Evolutionary conservation across 92 coral and sea anemone genomes (phyloP), one percentile per base, ranked within the genome.

Genomic region (Montipora capitata): DNA sequence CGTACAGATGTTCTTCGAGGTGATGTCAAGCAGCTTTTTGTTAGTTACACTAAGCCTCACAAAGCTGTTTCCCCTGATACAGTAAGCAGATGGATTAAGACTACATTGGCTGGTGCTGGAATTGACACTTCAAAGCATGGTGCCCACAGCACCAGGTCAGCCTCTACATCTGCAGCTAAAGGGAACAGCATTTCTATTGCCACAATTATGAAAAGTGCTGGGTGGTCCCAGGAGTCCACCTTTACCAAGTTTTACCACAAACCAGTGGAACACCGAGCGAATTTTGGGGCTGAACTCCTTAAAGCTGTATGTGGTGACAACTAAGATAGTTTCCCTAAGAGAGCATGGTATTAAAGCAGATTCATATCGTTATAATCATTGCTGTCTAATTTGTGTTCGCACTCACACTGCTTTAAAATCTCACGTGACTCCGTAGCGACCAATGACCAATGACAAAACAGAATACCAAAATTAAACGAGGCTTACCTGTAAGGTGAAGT

Each of bases 141-240:
- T 38, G 88, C 56, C 16, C 88, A 72, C 58, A 83, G 80, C 79
- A 83, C 80, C 79, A 49, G 87, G 42, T 52, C 84, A 62, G 74
- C 84, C 44, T 79, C 84, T 62, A 35, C 52, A 13, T 64, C 48
- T 11, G 65, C 64, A 14, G 65, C 67, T 51, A 41, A 6, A 35
- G 18, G 13, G 64, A n/a, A 41, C 48, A 77, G 35, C 57, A 51
- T 77, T 40, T 45, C 67, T 61, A 5, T 77, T 3, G 12, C 84
- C 17, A 77, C 82, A 51, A 77, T 77, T 69, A 48, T 77, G 82
- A 69, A 77, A 40, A 77, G 52, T 77, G 82, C 82, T 12, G 68
- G 67, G 44, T 77, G 82, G 82, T 51, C 82, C 1, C 51, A 77
- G 51, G 82, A 68, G 44, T 15, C 49, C n/a, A 77, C 69, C 49